Evolutionary conservation across 2,888 invertebrate species (phyloP).

Genomic region (Aphodius sticticus): DNA sequence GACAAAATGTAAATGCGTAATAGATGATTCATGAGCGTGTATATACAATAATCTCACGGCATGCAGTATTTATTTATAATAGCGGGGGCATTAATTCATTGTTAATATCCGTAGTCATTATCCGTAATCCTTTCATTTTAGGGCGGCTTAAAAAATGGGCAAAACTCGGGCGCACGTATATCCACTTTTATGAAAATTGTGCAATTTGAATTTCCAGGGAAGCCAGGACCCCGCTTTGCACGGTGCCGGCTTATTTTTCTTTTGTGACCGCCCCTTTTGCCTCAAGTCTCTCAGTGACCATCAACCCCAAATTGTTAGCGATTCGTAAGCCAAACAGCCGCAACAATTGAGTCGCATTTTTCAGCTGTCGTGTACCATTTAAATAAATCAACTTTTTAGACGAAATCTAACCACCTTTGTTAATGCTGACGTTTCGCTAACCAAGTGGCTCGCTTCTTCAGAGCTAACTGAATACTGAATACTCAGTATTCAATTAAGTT

Average conservation of each 20-base stretch:
- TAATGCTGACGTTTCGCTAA: no score
- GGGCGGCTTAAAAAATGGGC: background rate
- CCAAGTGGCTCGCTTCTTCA: no score
- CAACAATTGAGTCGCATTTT: slow-evolving; percentile 25
- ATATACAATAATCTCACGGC: background rate
- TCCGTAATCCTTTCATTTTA: background rate
- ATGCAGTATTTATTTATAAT: background rate
- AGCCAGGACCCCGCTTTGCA: background rate
- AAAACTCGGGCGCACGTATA: background rate
- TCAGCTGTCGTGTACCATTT: background rate
- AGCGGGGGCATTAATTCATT: background rate
- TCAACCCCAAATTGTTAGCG: slow-evolving; percentile 23
- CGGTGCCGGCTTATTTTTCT: slow-evolving; percentile 17
- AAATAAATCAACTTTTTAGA: background rate
- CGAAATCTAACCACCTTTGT: background rate
- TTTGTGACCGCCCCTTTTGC: slow-evolving; percentile 15
- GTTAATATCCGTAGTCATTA: background rate
- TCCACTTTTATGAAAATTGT: background rate
- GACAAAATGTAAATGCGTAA: background rate
- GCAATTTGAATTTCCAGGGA: background rate
- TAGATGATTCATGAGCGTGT: background rate
- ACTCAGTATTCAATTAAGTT: no score
- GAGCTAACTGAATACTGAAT: no score
- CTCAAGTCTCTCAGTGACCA: slow-evolving; percentile 13
- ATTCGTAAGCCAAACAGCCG: slow-evolving; percentile 13